Evolutionary conservation across 2,888 invertebrate genomes (phyloP), one percentile per base, ranked within the genome.

Genomic region (Dione vanillae): DNA sequence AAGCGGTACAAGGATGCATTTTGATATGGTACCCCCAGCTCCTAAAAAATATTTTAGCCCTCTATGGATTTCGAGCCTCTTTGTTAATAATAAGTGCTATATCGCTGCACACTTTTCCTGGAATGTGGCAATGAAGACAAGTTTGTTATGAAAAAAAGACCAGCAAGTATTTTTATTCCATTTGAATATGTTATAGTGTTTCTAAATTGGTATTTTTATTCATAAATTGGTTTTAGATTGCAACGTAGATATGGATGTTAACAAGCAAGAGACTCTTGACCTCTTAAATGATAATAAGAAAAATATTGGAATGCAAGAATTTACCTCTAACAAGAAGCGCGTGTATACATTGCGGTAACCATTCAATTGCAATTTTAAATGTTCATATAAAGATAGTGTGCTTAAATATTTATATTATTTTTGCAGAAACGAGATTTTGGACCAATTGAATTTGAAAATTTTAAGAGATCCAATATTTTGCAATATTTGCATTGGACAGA

Each of bases 31-130:
- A 94, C 82, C 96, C 96, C 0, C 91, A 94, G 59, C 75, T 95
- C 0, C 83, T 94, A 10, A 94, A 94, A 76, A 79, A 85, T 27
- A 85, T 94, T 54, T 88, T 95, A 84, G 83, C 82, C 0, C 68
- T 78, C 0, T 95, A 94, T 67, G 96, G 95, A 65, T 96, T 95
- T 79, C 89, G 95, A 85, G 95, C 95, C 40, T 94, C 95, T 0
- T 85, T 95, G 20, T 85, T 95, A 0, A 85, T 96, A 47, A 83
- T 95, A 67, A 94, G 94, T 19, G 95, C 94, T 47, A 83, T 96
- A 76, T 94, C 95, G 43, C 82, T 95, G 37, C 92, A 96, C 75
- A 90, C 93, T 19, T 86, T 95, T 58, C 91, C 94, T 3, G 95
- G 95, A 59, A 94, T 95, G 90, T 93, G 7, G 83, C 94, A 54